Evolutionary conservation across 2,797 vertebrate species (phyloP), one percentile per base, ranked within the genome.

Genomic region (Philypnodon macrostomus): DNA sequence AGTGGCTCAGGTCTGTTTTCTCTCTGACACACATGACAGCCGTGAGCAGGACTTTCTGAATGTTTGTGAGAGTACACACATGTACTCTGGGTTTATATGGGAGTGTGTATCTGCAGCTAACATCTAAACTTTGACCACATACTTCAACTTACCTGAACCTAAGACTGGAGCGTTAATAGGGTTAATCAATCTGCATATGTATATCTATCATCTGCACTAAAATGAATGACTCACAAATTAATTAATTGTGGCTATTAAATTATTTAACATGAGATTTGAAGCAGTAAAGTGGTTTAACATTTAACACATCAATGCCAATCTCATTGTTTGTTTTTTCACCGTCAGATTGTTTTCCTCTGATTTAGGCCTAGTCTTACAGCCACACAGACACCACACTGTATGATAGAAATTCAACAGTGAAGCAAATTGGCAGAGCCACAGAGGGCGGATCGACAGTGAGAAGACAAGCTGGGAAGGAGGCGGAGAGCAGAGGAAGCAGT

Each of bases 401-500:
- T 75, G 79, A 80, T 84, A 80, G 76, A 81, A 85, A 84, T 75
- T 82, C 81, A 77, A 75, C 76, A 79, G 75, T 81, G 79, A 85
- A 66, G 81, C 80, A 82, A 86, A 85, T 80, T 82, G 81, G 81
- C 80, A 83, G 82, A 78, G 84, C 77, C 83, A 80, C 70, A 74
- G 80, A 84, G 82, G 83, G 83, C 71, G 77, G 82, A 85, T 84
- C 79, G 64, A 80, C 83, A 81, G 80, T 53, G 47, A 80, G 83
- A 70, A 85, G 81, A 85, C 85, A 81, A 87, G 85, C 80, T 84
- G 80, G 80, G 77, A 83, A 86, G 83, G 82, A 85, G 84, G 81
- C 80, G 80, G 80, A 83, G 81, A 79, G 84, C 83, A 87, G 86
- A 80, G 80, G 79, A 83, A 79, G 81, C 79, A 78, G 80, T 80